A percentile compares a stretch with the other conserved stretches of the same genome.
These are phyloP conservation scores for Agrilus planipennis DNA, from an alignment of 1,140 invertebrate genomes.

Conservation along the genomic window DNA sequence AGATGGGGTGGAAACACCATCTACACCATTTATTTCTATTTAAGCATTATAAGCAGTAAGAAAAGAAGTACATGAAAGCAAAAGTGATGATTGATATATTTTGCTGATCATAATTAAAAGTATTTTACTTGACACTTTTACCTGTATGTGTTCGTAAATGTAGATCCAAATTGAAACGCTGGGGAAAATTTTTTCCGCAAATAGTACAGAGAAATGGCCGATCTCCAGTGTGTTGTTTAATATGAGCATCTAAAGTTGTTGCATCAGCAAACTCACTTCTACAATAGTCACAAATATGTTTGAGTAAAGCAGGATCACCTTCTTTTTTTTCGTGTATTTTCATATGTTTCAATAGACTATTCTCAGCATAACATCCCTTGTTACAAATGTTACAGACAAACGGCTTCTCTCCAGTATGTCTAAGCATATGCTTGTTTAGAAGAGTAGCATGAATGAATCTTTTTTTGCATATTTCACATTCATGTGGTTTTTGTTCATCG, in stretches of 20 bases:
- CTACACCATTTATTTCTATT: too few species aligned
- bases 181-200: constrained; percentile 45
- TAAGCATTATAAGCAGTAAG: too few species aligned
- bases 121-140: too few species aligned
- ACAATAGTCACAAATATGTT: constrained; percentile 35
- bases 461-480: constrained; percentile 47
- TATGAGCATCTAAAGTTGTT: constrained; percentile 37
- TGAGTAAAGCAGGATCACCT: constrained; percentile 30
- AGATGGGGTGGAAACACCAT: too few species aligned
- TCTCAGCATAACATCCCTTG: constrained; percentile 37
- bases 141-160: constrained; percentile 59
- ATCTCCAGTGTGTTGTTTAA: constrained; percentile 38
- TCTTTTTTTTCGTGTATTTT: constrained; percentile 34
- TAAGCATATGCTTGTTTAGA: constrained; percentile 49
- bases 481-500: constrained; percentile 45
- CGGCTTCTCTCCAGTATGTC: constrained; percentile 49
- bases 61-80: too few species aligned
- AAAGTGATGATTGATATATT: too few species aligned
- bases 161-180: constrained; percentile 50
- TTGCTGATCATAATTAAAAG: too few species aligned
- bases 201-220: constrained; percentile 40
- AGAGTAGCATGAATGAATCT: constrained; percentile 44
- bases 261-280: constrained; percentile 34
- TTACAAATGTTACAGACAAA: constrained; percentile 52
- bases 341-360: constrained; percentile 37